A percentile compares a stretch with the other conserved stretches of the same genome.
phyloP scores from a whole-genome alignment of 1,140 invertebrate species.

The Eupristina koningsbergeri region DNA sequence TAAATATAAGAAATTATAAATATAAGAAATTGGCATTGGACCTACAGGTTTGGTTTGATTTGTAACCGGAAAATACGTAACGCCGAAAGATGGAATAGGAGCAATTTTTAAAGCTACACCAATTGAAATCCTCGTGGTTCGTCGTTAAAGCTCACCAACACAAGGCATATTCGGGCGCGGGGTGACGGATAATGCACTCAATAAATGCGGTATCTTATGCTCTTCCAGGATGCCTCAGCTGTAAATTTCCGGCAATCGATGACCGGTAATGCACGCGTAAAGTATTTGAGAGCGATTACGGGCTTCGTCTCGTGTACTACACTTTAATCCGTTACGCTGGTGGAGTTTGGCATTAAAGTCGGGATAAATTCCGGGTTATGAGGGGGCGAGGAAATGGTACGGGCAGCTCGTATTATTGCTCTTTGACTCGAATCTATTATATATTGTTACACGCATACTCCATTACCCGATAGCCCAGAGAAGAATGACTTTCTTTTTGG shows the following conservation, averaged over 20 bases:
- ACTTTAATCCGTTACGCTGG: slow-evolving; percentile 53
- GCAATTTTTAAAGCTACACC: too few species aligned
- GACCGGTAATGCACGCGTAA: slow-evolving; percentile 11
- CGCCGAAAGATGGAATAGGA: too few species aligned
- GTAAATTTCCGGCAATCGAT: not conserved
- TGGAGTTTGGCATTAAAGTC: slow-evolving; percentile 3
- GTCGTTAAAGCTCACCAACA: too few species aligned
- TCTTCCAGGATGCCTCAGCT: too few species aligned
- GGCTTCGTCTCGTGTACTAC: slow-evolving; percentile 15
- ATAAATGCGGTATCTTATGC: too few species aligned
- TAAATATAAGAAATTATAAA: too few species aligned
- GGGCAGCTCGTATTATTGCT: slow-evolving; percentile 22
- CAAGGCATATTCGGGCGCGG: too few species aligned
- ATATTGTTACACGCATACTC: slow-evolving; percentile 61
- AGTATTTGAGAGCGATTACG: slow-evolving; percentile 56
- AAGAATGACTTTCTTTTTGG: not conserved
- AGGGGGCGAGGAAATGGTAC: not conserved
- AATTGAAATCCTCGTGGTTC: too few species aligned
- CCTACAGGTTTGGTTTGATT: too few species aligned
- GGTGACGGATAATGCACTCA: not conserved
- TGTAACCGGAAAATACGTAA: too few species aligned
- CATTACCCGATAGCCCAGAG: slow-evolving; percentile 64
- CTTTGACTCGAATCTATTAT: slow-evolving; percentile 53
- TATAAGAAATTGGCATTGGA: too few species aligned
- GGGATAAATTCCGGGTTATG: slow-evolving; percentile 23